Conservation (phyloP, 2,888 invertebrate species). For the Trichogramma dendrolimi region DNA sequence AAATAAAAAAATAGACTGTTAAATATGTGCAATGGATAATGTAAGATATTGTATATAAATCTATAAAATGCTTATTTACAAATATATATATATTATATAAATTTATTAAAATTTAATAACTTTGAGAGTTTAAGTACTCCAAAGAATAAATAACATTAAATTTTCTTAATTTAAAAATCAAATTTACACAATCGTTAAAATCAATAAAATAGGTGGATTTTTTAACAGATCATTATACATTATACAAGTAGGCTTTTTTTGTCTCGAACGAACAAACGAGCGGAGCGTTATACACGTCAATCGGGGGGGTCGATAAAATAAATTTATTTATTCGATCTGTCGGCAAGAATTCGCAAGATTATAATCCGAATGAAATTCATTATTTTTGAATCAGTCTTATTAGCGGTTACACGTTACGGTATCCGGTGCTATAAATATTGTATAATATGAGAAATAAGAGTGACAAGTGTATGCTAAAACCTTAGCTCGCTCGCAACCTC, state of each 20-base stretch:
- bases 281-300: too few relatives aligned
- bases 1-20: constrained; percentile 27
- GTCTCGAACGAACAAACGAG: too few relatives aligned
- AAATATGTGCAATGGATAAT: constrained; percentile 15
- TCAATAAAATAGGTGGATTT: constrained; percentile 24
- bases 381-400: too few relatives aligned
- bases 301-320: neutral
- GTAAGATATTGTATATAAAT: neutral
- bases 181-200: constrained; percentile 26
- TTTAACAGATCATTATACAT: constrained; percentile 14
- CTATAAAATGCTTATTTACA: constrained; percentile 22
- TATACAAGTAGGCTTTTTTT: constrained; percentile 12
- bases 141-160: constrained; percentile 21
- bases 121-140: constrained; percentile 25
- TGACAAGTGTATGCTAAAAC: too few relatives aligned
- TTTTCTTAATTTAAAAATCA: constrained; percentile 9
- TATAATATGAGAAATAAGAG: too few relatives aligned
- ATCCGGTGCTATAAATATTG: too few relatives aligned
- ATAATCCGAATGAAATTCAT: too few relatives aligned
- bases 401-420: too few relatives aligned
- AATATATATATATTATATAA: constrained; percentile 17
- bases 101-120: constrained; percentile 17
- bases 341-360: too few relatives aligned
- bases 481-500: too few relatives aligned
- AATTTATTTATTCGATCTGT: neutral